Conservation (phyloP, 2,888 invertebrate species). For the Chesias legatella region DNA sequence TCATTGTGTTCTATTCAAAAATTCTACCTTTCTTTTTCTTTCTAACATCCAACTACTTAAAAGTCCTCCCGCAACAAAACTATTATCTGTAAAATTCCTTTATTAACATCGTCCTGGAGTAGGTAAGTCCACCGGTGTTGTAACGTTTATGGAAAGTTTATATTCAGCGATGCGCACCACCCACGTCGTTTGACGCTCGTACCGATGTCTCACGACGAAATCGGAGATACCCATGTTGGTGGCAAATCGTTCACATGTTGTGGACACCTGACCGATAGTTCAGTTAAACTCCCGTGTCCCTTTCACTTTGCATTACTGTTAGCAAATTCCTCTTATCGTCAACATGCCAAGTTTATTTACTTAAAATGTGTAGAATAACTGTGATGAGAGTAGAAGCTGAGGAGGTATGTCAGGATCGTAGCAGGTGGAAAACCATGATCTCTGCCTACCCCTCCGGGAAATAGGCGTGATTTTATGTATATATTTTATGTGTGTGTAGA, state of each 20-base stretch:
- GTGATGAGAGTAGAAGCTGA: too few species aligned
- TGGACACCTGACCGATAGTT: constrained; percentile 32
- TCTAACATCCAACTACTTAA: constrained; percentile 3
- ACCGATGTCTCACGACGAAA: constrained; percentile 50
- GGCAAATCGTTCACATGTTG: constrained; percentile 37
- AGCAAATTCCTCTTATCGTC: neutral
- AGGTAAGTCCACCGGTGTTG: constrained; percentile 42
- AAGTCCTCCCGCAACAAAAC: constrained; percentile 13
- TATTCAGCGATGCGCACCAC: constrained; percentile 64
- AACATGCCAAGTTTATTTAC: too few species aligned
- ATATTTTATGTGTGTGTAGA: too few species aligned
- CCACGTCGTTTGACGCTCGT: constrained; percentile 57
- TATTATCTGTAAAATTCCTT: constrained; percentile 23
- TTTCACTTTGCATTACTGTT: constrained; percentile 10
- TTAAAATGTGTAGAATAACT: too few species aligned
- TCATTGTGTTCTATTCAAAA: too few species aligned
- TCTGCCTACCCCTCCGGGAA: too few species aligned
- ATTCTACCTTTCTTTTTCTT: too few species aligned
- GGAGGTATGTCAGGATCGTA: too few species aligned
- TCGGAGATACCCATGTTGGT: constrained; percentile 54
- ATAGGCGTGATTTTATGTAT: too few species aligned
- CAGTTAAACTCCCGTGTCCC: constrained; percentile 29
- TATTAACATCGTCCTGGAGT: constrained; percentile 35
- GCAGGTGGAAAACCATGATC: too few species aligned
- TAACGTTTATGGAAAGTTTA: constrained; percentile 61